Conservation (phyloP, 1,140 invertebrate genomes). For the Cyclargus thomasi region DNA sequence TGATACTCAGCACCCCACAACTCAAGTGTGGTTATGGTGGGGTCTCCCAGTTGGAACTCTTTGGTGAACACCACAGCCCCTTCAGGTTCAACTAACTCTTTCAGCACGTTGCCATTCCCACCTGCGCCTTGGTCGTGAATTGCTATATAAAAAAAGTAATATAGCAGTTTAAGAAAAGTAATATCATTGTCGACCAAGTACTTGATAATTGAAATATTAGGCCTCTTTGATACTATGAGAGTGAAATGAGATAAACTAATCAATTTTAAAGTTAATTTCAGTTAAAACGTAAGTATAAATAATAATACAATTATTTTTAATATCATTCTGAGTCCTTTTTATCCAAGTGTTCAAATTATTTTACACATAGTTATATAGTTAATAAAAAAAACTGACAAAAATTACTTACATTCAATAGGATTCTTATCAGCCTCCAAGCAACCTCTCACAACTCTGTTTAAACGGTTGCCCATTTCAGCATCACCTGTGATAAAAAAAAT, state of each 20-base stretch:
- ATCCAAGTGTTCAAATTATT: too few relatives aligned
- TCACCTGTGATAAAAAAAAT: slow-evolving; percentile 78
- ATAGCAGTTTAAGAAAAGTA: background rate
- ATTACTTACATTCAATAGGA: slow-evolving; percentile 86
- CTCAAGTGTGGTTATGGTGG: slow-evolving; percentile 93
- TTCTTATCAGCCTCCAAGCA: slow-evolving; percentile 91
- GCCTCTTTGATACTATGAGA: too few relatives aligned
- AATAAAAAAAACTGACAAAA: slow-evolving; percentile 9
- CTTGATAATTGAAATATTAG: too few relatives aligned
- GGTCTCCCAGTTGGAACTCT: slow-evolving; percentile 94
- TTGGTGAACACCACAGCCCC: slow-evolving; percentile 94
- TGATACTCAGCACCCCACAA: slow-evolving; percentile 99
- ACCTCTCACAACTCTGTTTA: slow-evolving; percentile 94
- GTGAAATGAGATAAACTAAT: too few relatives aligned
- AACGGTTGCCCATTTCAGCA: slow-evolving; percentile 98
- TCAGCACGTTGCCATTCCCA: slow-evolving; percentile 98
- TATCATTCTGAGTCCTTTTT: background rate
- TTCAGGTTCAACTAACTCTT: slow-evolving; percentile 95
- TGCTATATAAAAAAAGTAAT: slow-evolving; percentile 45
- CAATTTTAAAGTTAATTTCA: too few relatives aligned
- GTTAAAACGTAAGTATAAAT: slow-evolving; percentile 9
- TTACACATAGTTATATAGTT: too few relatives aligned
- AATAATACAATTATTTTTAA: background rate
- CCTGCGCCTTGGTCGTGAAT: slow-evolving; percentile 98
- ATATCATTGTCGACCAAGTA: too few relatives aligned